Evolutionary conservation across 2,797 vertebrate species (phyloP).

Genomic region (Bradypus variegatus): DNA sequence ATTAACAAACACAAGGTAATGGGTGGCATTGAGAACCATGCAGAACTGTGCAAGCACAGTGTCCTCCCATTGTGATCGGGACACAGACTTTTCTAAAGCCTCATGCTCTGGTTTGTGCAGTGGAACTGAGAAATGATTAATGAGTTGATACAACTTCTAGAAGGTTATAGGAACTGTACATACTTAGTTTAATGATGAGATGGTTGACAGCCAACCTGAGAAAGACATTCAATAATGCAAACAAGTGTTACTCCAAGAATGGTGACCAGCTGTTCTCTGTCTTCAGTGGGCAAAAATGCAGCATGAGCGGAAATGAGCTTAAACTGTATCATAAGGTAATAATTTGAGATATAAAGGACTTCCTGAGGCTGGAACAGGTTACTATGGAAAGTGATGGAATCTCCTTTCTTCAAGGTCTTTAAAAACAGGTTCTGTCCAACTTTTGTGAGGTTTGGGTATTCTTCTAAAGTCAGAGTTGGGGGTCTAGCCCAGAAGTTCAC

Average conservation of each 20-base stretch:
- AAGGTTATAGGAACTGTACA: not conserved
- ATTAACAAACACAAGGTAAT: rapidly evolving
- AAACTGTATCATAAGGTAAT: constrained; percentile 31
- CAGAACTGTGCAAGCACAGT: rapidly evolving
- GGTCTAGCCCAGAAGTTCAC: not conserved
- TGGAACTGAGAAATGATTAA: constrained; percentile 2
- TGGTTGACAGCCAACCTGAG: not conserved
- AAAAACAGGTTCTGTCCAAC: not conserved
- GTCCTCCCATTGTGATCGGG: rapidly evolving
- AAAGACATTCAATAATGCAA: not conserved
- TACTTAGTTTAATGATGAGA: not conserved
- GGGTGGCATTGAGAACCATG: not conserved
- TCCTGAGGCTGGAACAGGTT: constrained; percentile 27
- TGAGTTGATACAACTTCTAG: not conserved
- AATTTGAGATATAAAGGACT: constrained; percentile 47
- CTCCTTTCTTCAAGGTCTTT: constrained; percentile 6
- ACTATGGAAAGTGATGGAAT: not conserved
- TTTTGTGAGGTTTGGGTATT: not conserved
- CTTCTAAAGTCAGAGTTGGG: not conserved
- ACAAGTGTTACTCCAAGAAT: not conserved
- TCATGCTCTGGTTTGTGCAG: not conserved
- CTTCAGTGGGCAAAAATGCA: not conserved
- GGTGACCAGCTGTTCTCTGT: constrained; percentile 32
- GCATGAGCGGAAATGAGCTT: not conserved
- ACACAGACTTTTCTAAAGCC: not conserved